These are phyloP conservation scores for Phalloptychus januarius DNA, from an alignment of 2,797 vertebrate genomes.

Conservation along the genomic window DNA sequence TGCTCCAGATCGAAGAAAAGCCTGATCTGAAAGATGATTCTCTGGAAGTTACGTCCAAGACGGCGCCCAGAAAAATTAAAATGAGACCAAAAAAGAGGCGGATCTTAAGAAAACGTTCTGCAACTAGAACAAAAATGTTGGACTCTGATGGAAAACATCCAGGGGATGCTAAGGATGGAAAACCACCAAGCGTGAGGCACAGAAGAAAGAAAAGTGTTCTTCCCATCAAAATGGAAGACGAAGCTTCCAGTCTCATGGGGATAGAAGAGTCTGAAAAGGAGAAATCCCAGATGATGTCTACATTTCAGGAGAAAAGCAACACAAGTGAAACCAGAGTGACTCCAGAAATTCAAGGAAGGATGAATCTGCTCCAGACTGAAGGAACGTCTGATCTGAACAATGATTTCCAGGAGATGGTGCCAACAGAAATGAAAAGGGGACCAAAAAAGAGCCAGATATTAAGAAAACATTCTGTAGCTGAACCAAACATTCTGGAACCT, in stretches of 20 bases:
- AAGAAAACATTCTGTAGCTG: no score
- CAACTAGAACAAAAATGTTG: not conserved
- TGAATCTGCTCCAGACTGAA: not conserved
- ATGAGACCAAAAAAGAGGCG: not conserved
- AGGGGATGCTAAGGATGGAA: not conserved
- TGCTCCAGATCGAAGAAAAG: not conserved
- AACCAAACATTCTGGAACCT: not conserved
- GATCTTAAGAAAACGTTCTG: not conserved
- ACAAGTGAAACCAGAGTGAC: not conserved
- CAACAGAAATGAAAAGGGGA: not conserved
- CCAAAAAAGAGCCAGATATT: not conserved
- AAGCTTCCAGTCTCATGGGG: not conserved
- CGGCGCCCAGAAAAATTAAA: not conserved
- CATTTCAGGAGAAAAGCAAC: not conserved
- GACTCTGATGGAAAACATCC: not conserved
- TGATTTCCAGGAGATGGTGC: not conserved
- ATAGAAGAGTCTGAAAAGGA: not conserved
- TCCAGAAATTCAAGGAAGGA: not conserved
- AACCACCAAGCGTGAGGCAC: not conserved
- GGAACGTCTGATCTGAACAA: not conserved
- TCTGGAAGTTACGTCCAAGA: not conserved
- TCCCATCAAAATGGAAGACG: not conserved
- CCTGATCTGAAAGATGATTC: not conserved
- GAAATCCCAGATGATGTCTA: not conserved
- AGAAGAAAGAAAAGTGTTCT: not conserved